A percentile compares a stretch with the other conserved stretches of the same genome.
These are phyloP conservation scores for Ormyrus pomaceus DNA, from an alignment of 2,888 invertebrate species.

Conservation along the genomic window DNA sequence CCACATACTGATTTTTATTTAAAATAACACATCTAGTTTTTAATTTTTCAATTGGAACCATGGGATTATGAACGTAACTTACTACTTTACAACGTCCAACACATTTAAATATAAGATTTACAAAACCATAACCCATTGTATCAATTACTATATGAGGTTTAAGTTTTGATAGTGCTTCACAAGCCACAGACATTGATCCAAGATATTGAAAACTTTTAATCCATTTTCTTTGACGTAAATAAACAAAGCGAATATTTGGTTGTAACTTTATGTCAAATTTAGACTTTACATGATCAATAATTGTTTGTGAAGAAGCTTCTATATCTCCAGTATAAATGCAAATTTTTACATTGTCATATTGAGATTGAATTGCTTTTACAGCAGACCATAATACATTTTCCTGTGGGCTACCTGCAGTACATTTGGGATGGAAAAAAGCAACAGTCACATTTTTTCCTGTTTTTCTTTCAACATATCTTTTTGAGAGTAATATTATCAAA, in stretches of 20 bases:
- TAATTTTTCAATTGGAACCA: constrained; percentile 95
- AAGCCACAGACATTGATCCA: constrained; percentile 89
- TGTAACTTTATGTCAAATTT: constrained; percentile 84
- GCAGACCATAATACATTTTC: constrained; percentile 98
- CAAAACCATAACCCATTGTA: constrained; percentile 96
- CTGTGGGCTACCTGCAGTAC: constrained; percentile 97
- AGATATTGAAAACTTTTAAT: constrained; percentile 91
- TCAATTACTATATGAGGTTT: constrained; percentile 89
- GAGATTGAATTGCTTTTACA: constrained; percentile 85
- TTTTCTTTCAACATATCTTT: constrained; percentile 58
- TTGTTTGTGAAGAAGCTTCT: constrained; percentile 85
- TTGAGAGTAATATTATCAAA: constrained; percentile 59
- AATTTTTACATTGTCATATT: constrained; percentile 83
- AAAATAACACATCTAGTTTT: constrained; percentile 83
- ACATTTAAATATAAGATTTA: constrained; percentile 92
- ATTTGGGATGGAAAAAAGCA: constrained; percentile 98
- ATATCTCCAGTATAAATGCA: constrained; percentile 94
- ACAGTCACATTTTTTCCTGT: constrained; percentile 76
- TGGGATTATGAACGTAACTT: constrained; percentile 97
- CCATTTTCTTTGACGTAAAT: constrained; percentile 83
- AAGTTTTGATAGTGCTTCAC: constrained; percentile 85
- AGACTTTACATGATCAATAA: constrained; percentile 85
- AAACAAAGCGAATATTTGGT: constrained; percentile 85
- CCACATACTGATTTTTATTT: constrained; percentile 89
- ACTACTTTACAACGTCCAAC: constrained; percentile 88